Evolutionary conservation across 2,797 vertebrate genomes (phyloP).

Genomic region (Capromys pilorides): DNA sequence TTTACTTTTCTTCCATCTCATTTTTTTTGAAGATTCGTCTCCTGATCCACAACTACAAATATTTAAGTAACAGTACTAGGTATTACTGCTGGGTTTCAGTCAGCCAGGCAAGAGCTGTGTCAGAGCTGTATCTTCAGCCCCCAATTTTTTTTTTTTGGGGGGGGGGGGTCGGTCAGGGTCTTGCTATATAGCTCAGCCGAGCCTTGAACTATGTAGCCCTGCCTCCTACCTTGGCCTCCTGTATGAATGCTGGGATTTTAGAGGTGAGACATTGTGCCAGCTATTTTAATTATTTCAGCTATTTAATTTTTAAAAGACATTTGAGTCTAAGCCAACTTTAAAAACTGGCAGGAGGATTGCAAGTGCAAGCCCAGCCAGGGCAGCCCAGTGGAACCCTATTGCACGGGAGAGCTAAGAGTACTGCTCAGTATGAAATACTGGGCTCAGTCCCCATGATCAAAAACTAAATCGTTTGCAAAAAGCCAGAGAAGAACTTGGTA

Average conservation of each 20-base stretch:
- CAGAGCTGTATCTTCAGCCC: neutral
- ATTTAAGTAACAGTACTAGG: neutral
- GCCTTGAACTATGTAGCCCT: neutral
- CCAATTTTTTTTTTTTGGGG: neutral
- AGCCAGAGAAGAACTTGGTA: neutral
- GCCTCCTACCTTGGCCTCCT: neutral
- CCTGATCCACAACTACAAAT: neutral
- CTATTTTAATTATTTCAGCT: neutral
- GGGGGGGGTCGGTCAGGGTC: neutral
- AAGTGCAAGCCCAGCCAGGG: too few relatives aligned
- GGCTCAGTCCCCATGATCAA: neutral
- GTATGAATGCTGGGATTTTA: neutral
- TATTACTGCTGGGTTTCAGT: neutral
- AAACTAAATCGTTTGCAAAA: neutral
- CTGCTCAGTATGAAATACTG: neutral
- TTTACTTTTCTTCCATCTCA: neutral
- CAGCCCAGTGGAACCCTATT: neutral
- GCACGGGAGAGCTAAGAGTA: neutral
- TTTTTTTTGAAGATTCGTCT: neutral
- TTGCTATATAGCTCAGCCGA: neutral
- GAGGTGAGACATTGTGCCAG: neutral
- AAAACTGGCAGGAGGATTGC: neutral
- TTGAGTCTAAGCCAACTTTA: constrained; percentile 21
- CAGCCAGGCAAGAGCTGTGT: neutral
- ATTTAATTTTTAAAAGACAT: neutral